Base-by-base conservation (phyloP, 2,888 invertebrate genomes). In the Lycaena phlaeas region DNA sequence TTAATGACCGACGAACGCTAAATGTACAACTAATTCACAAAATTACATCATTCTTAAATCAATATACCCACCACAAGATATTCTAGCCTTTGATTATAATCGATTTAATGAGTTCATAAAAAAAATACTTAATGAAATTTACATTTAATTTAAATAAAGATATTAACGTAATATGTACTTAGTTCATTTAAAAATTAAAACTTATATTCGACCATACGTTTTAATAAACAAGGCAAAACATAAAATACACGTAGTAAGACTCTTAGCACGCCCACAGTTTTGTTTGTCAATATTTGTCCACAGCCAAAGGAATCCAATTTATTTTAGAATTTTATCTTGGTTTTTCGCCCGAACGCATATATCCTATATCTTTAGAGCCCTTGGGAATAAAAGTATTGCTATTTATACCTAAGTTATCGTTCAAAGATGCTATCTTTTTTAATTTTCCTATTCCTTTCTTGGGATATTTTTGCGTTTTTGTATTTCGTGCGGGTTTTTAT, bases 281-380 rank as follows among this genome's bases (percentile, higher is more conserved):
- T 22, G 22, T 34, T 34, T 12, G 34, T 22, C 22, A 22, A 34
- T 34, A 34, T 34, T 34, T 34, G 22, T 34, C 22, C 3, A 12
- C 12, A 12, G 12, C 34, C 34, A 34, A 18, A 34, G 34, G 12
- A 30, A 30, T 18, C 22, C 22, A 22, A 34, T 22, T 34, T 34
- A 34, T 34, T 34, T 22, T 22, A 34, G 12, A 34, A 34, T 34
- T 34, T 34, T 34, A 34, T 34, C 34, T 31, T 34, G 9, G 34
- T 34, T 34, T 34, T 34, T 34, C 34, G 22, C 22, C 18, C 22
- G 34, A 34, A 18, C 34, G 22, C 10, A 34, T 34, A 14, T 22
- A 34, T 34, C 34, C 34, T 34, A 34, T 18, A 34, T 22, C 34
- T 34, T 34, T 12, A 22, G 34, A 22, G 34, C 18, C 22, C 34